phyloP scores from a whole-genome alignment of 2,797 vertebrate species.

The Podargus strigoides region DNA sequence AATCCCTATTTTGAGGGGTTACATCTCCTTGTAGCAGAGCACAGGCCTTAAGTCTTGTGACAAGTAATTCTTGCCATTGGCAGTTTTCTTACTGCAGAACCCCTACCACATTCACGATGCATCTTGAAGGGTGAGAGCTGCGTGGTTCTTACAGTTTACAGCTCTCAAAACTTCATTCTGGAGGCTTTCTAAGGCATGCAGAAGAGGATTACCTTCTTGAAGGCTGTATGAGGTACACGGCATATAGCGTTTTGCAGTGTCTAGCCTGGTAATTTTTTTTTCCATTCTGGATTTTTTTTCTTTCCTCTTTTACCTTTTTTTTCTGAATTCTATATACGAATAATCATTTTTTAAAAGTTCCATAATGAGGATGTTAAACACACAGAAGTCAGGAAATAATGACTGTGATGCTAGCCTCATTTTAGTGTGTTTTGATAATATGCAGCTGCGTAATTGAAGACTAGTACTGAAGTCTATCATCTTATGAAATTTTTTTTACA shows the following conservation, averaged over 20 bases:
- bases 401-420: neutral
- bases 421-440: constrained; percentile 4
- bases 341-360: neutral
- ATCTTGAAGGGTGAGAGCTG: neutral
- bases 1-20: neutral
- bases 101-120: neutral
- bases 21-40: neutral
- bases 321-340: neutral
- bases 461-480: neutral
- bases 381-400: neutral
- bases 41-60: neutral
- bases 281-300: neutral
- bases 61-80: neutral
- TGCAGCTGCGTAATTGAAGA: neutral
- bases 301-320: neutral
- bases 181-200: neutral
- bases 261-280: neutral
- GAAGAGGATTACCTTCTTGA: neutral
- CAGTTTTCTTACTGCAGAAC: neutral
- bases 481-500: neutral
- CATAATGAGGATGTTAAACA: neutral
- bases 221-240: neutral
- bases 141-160: neutral
- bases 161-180: neutral
- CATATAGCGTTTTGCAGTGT: neutral